These are phyloP conservation scores for Carcharodon carcharias DNA, from an alignment of 2,797 vertebrate genomes.

Conservation along the genomic window DNA sequence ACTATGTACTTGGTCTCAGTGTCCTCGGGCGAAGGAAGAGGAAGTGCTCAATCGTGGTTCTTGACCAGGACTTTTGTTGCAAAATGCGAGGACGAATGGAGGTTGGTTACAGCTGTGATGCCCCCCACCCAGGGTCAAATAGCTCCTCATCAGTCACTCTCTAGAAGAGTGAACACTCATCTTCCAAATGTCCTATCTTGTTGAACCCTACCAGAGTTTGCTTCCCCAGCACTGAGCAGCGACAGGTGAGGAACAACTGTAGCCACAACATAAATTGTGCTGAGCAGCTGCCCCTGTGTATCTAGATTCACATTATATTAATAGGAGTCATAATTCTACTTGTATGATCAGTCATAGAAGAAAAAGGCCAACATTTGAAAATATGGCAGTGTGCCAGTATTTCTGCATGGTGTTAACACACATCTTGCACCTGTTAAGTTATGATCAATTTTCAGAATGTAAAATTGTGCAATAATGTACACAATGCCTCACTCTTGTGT, in stretches of 20 bases:
- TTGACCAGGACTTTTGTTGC: not conserved
- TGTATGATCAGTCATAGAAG: slow-evolving; percentile 6
- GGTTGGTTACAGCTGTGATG: not conserved
- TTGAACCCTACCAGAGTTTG: not conserved
- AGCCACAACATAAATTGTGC: not conserved
- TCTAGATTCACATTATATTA: not conserved
- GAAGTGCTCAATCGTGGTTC: not conserved
- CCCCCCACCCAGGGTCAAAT: not conserved
- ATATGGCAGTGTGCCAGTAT: not conserved
- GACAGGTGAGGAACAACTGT: slow-evolving; percentile 8
- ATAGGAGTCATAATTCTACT: not conserved
- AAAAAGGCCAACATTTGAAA: not conserved
- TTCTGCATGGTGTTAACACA: not conserved
- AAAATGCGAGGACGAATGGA: not conserved
- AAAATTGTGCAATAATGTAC: not conserved
- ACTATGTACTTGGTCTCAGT: not conserved
- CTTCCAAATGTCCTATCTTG: not conserved
- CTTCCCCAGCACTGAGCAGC: not conserved
- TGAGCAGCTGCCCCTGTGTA: not conserved
- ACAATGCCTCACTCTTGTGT: not conserved
- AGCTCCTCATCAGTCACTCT: not conserved
- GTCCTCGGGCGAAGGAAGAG: not conserved
- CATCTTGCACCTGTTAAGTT: slow-evolving; percentile 2
- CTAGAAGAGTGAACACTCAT: not conserved
- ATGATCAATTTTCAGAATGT: slow-evolving; percentile 1